These are phyloP conservation scores for Drosophila mercatorum DNA, from an alignment of 2,888 invertebrate genomes.

Conservation along the genomic window DNA sequence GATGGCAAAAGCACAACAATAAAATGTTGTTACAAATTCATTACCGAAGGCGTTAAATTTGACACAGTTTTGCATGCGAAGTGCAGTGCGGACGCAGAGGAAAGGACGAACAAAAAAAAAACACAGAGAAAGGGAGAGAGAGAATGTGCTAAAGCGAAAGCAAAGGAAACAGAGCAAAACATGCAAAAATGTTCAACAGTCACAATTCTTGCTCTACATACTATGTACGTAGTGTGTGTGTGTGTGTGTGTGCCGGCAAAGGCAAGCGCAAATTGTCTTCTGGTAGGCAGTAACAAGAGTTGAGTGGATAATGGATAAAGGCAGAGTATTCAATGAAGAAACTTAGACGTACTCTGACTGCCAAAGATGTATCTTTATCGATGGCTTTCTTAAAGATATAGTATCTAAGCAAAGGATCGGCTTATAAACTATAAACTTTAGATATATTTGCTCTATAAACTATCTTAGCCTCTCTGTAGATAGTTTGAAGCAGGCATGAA, in stretches of 20 bases:
- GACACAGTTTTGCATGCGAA: conserved; percentile 76
- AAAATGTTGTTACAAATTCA: conserved; percentile 80
- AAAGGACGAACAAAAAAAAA: neutral
- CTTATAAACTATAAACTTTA: no score
- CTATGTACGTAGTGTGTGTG: conserved; percentile 4
- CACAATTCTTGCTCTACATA: conserved; percentile 43
- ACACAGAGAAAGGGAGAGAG: neutral
- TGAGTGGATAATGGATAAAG: neutral
- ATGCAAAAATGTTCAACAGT: conserved; percentile 55
- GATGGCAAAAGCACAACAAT: conserved; percentile 68
- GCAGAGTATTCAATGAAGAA: no score
- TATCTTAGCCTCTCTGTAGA: neutral
- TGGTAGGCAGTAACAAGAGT: conserved; percentile 31
- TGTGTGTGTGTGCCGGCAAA: neutral
- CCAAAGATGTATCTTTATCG: no score
- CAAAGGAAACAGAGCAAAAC: conserved; percentile 49
- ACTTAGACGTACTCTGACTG: neutral
- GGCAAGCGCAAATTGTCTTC: conserved; percentile 9
- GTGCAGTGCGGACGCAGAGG: conserved; percentile 35
- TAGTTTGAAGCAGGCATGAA: neutral
- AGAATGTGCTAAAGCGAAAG: conserved; percentile 19
- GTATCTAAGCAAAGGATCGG: no score
- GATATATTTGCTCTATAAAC: neutral
- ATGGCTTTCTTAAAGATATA: no score
- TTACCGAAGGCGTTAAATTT: conserved; percentile 81